phyloP scores from a whole-genome alignment of 2,797 vertebrate genomes.

The Chromis chromis region DNA sequence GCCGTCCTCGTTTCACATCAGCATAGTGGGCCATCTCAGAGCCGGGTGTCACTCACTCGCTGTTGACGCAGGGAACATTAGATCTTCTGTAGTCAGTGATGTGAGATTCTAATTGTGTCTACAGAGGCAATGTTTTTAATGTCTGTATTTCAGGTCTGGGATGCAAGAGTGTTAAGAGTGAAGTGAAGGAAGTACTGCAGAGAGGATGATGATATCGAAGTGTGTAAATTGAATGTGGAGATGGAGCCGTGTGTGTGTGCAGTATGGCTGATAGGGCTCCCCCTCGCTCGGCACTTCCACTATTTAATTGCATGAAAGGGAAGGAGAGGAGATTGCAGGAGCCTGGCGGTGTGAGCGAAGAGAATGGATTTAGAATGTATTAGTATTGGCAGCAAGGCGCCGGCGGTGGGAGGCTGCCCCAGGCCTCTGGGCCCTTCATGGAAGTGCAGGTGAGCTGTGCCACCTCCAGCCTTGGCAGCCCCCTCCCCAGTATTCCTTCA shows the following conservation, averaged over 20 bases:
- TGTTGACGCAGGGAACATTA: constrained; percentile 71
- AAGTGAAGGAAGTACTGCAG: constrained; percentile 79
- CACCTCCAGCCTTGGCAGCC: constrained; percentile 81
- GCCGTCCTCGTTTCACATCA: constrained; percentile 54
- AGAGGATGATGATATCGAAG: constrained; percentile 84
- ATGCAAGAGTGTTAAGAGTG: constrained; percentile 73
- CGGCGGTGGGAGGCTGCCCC: constrained; percentile 80
- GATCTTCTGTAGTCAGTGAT: constrained; percentile 71
- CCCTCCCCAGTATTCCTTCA: constrained; percentile 77
- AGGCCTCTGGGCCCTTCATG: constrained; percentile 76
- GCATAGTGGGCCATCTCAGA: constrained; percentile 66
- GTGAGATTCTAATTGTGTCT: constrained; percentile 83
- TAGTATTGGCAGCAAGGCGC: constrained; percentile 85
- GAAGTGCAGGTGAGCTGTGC: constrained; percentile 83
- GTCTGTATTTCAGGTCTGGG: constrained; percentile 80
- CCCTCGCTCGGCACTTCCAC: constrained; percentile 83
- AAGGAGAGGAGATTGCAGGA: constrained; percentile 85
- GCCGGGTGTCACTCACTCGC: constrained; percentile 66
- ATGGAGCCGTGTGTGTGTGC: constrained; percentile 82
- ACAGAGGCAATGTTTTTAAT: constrained; percentile 78
- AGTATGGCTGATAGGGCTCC: constrained; percentile 84
- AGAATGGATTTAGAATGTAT: constrained; percentile 89
- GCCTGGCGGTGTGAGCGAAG: constrained; percentile 80
- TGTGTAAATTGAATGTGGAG: constrained; percentile 85
- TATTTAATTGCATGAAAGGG: constrained; percentile 88